Base-by-base conservation (phyloP, 1,140 invertebrate genomes). In the Drosophila nannoptera region DNA sequence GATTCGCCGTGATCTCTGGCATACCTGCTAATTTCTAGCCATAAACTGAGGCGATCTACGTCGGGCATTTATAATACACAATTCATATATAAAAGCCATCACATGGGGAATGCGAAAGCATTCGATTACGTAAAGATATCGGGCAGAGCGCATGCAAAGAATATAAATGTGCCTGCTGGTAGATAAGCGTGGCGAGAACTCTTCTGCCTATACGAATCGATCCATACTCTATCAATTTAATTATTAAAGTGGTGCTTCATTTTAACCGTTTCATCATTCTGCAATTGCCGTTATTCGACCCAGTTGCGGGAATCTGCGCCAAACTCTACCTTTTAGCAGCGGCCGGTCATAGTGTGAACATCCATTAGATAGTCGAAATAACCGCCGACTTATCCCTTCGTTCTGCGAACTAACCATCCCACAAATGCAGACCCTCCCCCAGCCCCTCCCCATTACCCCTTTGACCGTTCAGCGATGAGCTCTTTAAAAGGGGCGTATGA, bases 401-500 rank as follows among this genome's bases (percentile, higher is more conserved):
- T 52, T 55, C 36, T 46, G 50, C 60, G n/a, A 36, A 48, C 35
- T 42, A 67, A 67, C 63, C 46, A 54, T 61, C 36, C 1, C 16
- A 9, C 12, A 14, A 4, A 16, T 46, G 14, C 7, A 43, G 16
- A 33, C 36, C 50, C 22, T 52, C 31, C 35, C 14, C 36, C 7
- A 35, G 9, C 45, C 22, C 4, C 4, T 16, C 7, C 0, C 38
- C 12, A 22, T 22, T 22, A 22, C 38, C 29, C 12, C 12, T 16
- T 14, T 43, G 40, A 32, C 53, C 36, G 8, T n/a, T 58, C 16
- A 22, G 11, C 29, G 50, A 38, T 36, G 48, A 63, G 48, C 77
- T 68, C 59, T 62, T 80, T 69, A 77, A 80, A 77, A 69, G 78
- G 81, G 81, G 81, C 81, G 81, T 86, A 72, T 60, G 63, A 84